These are phyloP conservation scores for Natrix natrix DNA, from an alignment of 2,797 vertebrate genomes.

Conservation along the genomic window DNA sequence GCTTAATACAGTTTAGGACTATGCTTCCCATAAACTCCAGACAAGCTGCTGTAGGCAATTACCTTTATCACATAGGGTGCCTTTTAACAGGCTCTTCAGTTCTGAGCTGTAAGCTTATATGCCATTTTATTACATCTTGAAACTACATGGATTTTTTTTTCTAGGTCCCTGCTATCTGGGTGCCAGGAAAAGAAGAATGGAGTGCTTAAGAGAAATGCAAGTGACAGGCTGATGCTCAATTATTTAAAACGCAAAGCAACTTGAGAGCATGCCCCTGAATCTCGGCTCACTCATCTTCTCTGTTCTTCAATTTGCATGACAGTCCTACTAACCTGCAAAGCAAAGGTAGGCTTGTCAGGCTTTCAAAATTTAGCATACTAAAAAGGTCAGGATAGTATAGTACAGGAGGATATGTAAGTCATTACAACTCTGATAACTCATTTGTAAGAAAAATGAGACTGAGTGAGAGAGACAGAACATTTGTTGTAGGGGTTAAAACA, in stretches of 20 bases:
- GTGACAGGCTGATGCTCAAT: background rate
- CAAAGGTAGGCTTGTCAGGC: slow-evolving; percentile 64
- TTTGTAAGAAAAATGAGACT: slow-evolving; percentile 65
- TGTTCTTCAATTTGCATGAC: slow-evolving; percentile 45
- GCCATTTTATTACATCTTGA: background rate
- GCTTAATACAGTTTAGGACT: background rate
- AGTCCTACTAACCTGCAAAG: slow-evolving; percentile 39
- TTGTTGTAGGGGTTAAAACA: background rate
- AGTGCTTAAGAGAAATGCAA: background rate
- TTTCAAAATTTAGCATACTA: slow-evolving; percentile 66
- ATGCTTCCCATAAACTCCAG: background rate
- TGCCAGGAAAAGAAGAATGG: background rate
- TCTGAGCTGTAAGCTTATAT: background rate
- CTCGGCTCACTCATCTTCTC: slow-evolving; percentile 33
- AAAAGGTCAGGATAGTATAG: slow-evolving; percentile 72
- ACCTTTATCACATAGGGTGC: background rate
- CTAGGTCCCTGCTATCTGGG: background rate
- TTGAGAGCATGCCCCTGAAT: background rate
- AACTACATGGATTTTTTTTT: background rate
- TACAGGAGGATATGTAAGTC: slow-evolving; percentile 71
- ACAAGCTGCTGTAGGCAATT: background rate
- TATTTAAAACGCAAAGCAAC: slow-evolving; percentile 40
- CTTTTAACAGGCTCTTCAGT: background rate
- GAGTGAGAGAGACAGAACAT: background rate
- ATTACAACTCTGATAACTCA: slow-evolving; percentile 69